Conservation (phyloP, 35 echinoderm and acorn worm genomes). For the Diadema setosum region DNA sequence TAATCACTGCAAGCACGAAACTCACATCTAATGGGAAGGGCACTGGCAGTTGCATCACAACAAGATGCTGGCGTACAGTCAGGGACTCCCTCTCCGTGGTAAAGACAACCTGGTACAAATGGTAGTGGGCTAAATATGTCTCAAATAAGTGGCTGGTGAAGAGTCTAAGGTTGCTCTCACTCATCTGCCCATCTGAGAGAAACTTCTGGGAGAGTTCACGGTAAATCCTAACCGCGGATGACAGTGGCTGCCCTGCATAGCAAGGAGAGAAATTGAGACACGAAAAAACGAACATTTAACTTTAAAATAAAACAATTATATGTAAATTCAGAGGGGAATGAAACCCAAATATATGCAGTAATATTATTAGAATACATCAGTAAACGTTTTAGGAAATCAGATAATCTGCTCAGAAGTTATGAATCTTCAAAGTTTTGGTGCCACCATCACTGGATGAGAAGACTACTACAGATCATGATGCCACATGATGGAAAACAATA, state of each 20-base stretch:
- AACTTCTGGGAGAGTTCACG: slow-evolving; percentile 30
- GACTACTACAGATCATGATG: no score
- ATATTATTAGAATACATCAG: no score
- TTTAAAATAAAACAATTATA: no score
- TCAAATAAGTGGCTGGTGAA: slow-evolving; percentile 80
- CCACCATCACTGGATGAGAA: no score
- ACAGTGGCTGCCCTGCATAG: slow-evolving; percentile 39
- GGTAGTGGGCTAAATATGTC: slow-evolving; percentile 85
- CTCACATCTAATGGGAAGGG: slow-evolving; percentile 53
- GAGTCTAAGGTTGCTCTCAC: slow-evolving; percentile 46
- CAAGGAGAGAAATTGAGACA: neutral
- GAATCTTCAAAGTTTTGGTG: no score
- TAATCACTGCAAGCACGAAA: no score
- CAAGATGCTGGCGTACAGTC: slow-evolving; percentile 10
- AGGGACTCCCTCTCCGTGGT: slow-evolving; percentile 57
- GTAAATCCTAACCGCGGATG: slow-evolving; percentile 59
- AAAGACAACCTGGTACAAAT: slow-evolving; percentile 89
- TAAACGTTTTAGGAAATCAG: no score
- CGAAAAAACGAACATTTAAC: neutral
- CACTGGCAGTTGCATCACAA: slow-evolving; percentile 53
- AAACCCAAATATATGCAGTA: no score
- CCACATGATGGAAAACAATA: no score
- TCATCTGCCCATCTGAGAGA: neutral
- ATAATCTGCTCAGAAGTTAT: no score
- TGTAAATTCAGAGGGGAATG: no score